Percentiles rank a stretch among this genome's conserved stretches.
These are phyloP conservation scores for Drosophila bifasciata DNA, from an alignment of 1,140 invertebrate genomes.

Conservation along the genomic window DNA sequence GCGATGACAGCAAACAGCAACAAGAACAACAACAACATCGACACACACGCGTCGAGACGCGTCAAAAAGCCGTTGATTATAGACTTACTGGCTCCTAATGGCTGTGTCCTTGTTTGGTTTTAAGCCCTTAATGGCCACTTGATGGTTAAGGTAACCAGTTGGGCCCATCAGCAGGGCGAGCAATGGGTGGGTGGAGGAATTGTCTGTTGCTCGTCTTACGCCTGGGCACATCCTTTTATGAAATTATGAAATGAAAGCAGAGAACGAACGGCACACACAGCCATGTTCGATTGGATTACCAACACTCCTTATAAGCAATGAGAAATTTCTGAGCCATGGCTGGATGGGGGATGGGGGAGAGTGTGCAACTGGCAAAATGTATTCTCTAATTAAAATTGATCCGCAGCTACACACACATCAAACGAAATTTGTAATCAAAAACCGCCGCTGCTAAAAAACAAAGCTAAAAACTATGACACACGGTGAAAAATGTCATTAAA, in stretches of 20 bases:
- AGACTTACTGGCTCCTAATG: conserved; percentile 57
- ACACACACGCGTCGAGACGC: conserved; percentile 58
- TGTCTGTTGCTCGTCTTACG: conserved; percentile 6
- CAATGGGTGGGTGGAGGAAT: neutral
- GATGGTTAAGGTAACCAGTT: conserved; percentile 59
- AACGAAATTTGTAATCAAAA: conserved; percentile 38
- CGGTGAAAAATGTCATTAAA: conserved; percentile 61
- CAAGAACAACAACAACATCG: conserved; percentile 27
- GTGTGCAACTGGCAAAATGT: conserved; percentile 1
- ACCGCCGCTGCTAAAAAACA: conserved; percentile 15
- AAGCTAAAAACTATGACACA: conserved; percentile 16
- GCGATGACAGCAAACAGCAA: conserved; percentile 44
- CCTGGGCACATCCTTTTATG: conserved; percentile 14
- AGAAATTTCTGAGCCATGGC: neutral
- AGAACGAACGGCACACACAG: neutral
- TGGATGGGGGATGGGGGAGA: neutral
- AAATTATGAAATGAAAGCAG: conserved; percentile 5
- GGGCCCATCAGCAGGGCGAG: conserved; percentile 1
- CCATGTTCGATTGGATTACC: conserved; percentile 50
- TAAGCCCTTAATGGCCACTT: conserved; percentile 80
- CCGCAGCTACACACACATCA: conserved; percentile 17
- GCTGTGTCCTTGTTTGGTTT: conserved; percentile 61
- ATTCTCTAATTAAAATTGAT: conserved; percentile 60
- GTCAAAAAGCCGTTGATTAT: conserved; percentile 80
- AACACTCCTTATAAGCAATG: conserved; percentile 34